Percentiles rank a stretch among this genome's conserved stretches.
phyloP scores from a whole-genome alignment of 1,140 invertebrate species.

The Ceratina australensis region DNA sequence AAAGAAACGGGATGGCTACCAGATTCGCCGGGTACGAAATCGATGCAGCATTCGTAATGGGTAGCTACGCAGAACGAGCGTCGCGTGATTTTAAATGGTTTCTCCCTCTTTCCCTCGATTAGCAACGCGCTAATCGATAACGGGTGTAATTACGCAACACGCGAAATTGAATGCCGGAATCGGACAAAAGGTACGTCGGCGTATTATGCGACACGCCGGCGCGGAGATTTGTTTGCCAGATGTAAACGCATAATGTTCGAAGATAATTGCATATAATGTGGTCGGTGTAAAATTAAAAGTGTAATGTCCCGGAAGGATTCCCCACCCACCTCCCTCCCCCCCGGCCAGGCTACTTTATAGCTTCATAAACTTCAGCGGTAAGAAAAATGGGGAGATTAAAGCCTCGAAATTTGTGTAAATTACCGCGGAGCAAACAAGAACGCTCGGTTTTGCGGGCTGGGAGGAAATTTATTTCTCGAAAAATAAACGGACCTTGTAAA shows the following conservation, averaged over 20 bases:
- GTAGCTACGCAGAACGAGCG: not conserved
- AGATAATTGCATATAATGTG: conserved; percentile 18
- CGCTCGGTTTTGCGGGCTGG: no score
- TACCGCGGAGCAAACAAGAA: not conserved
- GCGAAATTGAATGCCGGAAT: not conserved
- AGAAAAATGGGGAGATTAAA: not conserved
- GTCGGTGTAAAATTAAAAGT: conserved; percentile 13
- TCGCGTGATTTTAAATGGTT: conserved; percentile 3
- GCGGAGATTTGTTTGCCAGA: not conserved
- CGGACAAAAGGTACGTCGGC: not conserved
- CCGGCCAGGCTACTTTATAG: conserved; percentile 19
- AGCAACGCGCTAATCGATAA: not conserved
- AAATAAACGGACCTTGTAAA: not conserved
- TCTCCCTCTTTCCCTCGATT: not conserved
- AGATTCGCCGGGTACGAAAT: conserved; percentile 15
- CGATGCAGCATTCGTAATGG: conserved; percentile 3
- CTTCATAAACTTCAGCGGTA: conserved; percentile 22
- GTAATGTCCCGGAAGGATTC: not conserved
- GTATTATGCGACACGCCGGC: no score
- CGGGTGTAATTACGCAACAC: not conserved
- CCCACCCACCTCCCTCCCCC: no score
- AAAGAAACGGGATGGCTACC: conserved; percentile 17
- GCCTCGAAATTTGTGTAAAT: not conserved
- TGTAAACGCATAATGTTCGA: not conserved
- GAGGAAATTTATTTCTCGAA: not conserved